Evolutionary conservation across 2,888 invertebrate species (phyloP).

Genomic region (Drosophila mimetica): DNA sequence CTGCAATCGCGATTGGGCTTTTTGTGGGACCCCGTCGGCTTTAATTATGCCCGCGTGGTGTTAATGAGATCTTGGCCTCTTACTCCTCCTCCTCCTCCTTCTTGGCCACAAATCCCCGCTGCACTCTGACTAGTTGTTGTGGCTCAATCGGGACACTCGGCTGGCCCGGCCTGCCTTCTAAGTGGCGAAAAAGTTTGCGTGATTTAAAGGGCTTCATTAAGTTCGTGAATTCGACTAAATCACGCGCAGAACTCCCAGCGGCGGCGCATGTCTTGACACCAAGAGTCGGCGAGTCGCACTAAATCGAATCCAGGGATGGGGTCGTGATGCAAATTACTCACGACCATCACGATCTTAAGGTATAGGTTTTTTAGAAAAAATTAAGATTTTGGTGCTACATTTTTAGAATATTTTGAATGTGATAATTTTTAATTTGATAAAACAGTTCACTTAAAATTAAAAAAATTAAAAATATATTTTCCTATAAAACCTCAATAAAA

Average conservation of each 20-base stretch:
- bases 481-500: too few species aligned
- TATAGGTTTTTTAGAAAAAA: neutral
- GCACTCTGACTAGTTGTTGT: conserved; percentile 71
- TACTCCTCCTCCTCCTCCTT: conserved; percentile 23
- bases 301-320: conserved; percentile 20
- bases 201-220: conserved; percentile 85
- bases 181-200: conserved; percentile 83
- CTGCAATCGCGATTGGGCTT: conserved; percentile 79
- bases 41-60: conserved; percentile 83
- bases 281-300: conserved; percentile 14
- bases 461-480: too few species aligned
- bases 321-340: conserved; percentile 32
- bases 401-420: too few species aligned
- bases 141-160: conserved; percentile 60
- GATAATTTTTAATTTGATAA: too few species aligned
- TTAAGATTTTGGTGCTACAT: too few species aligned
- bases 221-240: conserved; percentile 85
- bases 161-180: conserved; percentile 48
- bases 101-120: neutral
- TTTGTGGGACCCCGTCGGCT: conserved; percentile 66
- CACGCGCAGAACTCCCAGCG: conserved; percentile 81
- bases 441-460: too few species aligned
- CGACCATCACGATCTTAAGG: conserved; percentile 6
- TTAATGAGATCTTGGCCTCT: conserved; percentile 83
- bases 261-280: conserved; percentile 79